Conservation (phyloP, 2,797 vertebrate species). For the Pelodytes ibericus region DNA sequence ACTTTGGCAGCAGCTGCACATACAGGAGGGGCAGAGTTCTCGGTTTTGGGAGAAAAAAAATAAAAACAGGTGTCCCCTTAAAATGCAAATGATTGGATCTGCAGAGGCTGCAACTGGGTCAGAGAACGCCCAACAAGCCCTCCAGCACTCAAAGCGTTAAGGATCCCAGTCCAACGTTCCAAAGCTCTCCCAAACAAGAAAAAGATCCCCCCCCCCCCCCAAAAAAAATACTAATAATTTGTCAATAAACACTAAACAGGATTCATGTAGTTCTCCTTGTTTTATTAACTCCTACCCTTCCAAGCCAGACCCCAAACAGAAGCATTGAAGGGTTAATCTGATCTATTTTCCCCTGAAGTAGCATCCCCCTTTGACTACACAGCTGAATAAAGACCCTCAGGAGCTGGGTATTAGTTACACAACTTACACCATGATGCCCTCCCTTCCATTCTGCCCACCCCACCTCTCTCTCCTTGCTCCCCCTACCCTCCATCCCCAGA, state of each 20-base stretch:
- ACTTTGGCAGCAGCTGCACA: not conserved
- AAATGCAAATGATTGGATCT: not conserved
- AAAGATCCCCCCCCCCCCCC: too few species aligned
- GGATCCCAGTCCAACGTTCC: not conserved
- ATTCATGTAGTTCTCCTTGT: not conserved
- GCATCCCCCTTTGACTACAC: not conserved
- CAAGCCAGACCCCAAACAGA: not conserved
- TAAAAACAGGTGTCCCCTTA: not conserved
- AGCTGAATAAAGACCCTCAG: conserved; percentile 2
- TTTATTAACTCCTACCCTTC: not conserved
- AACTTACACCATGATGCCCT: conserved; percentile 23
- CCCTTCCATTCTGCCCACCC: not conserved
- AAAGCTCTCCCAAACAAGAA: too few species aligned
- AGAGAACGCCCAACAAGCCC: not conserved
- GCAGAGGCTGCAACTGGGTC: not conserved
- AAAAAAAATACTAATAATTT: too few species aligned
- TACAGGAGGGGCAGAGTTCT: not conserved
- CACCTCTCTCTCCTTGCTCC: conserved; percentile 27
- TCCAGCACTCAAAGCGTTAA: not conserved
- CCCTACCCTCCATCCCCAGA: conserved; percentile 40
- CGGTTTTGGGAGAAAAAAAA: not conserved
- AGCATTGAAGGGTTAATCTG: too few species aligned
- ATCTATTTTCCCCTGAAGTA: too few species aligned
- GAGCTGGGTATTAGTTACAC: conserved; percentile 28
- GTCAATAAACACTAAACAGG: not conserved